Percentiles rank a stretch among this genome's conserved stretches.
Conservation (phyloP, 1,140 invertebrate species). For the Dufourea novaeangliae region DNA sequence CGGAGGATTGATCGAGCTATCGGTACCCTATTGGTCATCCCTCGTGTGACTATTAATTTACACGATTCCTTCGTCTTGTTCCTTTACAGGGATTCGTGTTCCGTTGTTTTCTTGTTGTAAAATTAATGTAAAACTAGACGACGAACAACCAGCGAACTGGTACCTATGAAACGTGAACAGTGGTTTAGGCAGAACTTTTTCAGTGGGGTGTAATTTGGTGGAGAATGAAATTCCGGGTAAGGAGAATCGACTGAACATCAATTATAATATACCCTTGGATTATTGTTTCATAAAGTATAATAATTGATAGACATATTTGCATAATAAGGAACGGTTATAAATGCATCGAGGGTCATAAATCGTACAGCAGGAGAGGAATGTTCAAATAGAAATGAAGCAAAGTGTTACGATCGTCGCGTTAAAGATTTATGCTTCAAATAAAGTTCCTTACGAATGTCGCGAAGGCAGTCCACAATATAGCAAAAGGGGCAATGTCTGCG, state of each 20-base stretch:
- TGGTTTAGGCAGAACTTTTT: no score
- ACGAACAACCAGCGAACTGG: no score
- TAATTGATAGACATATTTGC: not conserved
- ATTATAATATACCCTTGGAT: no score
- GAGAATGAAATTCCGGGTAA: not conserved
- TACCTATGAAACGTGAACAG: no score
- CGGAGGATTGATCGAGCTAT: slow-evolving; percentile 38
- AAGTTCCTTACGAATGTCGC: not conserved
- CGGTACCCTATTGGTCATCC: slow-evolving; percentile 31
- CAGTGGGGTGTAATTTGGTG: no score
- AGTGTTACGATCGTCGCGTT: not conserved
- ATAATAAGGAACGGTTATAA: not conserved
- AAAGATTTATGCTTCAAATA: not conserved
- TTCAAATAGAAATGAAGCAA: not conserved
- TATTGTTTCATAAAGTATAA: not conserved
- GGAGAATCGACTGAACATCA: not conserved
- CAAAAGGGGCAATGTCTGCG: not conserved
- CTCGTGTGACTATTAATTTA: slow-evolving; percentile 31
- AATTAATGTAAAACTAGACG: no score
- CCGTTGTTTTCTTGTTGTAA: no score
- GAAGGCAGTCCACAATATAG: not conserved
- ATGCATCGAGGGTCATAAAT: not conserved
- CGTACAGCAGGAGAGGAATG: not conserved
- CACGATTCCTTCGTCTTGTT: not conserved
- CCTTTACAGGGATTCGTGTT: no score